Base-by-base conservation (phyloP, 2,113 vertebrate genomes). In the Cryptotis parvus region DNA sequence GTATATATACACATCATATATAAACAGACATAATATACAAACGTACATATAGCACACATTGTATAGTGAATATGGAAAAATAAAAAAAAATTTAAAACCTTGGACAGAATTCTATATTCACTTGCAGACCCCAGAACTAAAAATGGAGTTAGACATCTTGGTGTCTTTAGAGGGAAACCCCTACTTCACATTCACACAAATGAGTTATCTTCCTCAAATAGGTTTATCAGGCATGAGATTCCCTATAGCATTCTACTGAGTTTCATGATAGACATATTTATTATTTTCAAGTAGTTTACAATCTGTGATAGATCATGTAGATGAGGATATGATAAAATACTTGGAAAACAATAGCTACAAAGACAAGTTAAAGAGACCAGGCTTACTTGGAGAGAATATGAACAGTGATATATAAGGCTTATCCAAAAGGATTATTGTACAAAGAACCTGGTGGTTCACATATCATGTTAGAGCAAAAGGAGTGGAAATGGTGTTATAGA, bases 391-490 rank as follows among this genome's bases (percentile, higher is more conserved):
- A 69, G 74, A 91, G 70, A 87, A 45, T 80, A 77, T 93, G 27
- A 94, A 94, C 95, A 72, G 39, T 96, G 85, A 95, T 91, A 68
- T 84, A 88, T 80, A 90, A 84, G 41, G 43, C 65, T 75, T 91
- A 11, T 91, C 35, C 3, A 9, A 85, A 75, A 83, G 75, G 43
- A 78, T 93, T 91, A 90, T 45, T 88, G 52, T 84, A 68, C 74
- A 85, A 90, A 83, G 86, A 89, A 87, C 66, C 29, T 65, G 83
- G 68, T 52, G 95, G 90, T 89, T 91, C 90, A 90, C 83, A 83
- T 83, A 94, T 92, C 90, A 87, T 76, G 27, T 45, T 65, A 90
- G 70, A 94, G 88, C 43, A 91, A 74, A 84, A 79, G 45, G 72
- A 90, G 26, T 22, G 18, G 45, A 55, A 82, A 75, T 55, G 39